These are phyloP conservation scores for Adelges cooleyi DNA, from an alignment of 1,140 invertebrate species.

Conservation along the genomic window DNA sequence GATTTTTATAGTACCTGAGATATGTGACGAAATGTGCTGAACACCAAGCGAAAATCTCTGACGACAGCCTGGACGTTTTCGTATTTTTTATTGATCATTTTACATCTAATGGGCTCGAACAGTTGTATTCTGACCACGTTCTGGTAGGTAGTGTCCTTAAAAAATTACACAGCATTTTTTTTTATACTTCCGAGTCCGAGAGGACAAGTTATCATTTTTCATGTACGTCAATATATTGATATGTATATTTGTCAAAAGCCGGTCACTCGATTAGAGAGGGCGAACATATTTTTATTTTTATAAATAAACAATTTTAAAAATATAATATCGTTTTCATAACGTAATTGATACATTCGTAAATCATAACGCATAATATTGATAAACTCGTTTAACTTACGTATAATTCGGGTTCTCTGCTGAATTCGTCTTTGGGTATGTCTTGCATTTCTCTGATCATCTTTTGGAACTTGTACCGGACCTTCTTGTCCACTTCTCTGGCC, in stretches of 20 bases:
- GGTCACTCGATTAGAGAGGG: too few relatives aligned
- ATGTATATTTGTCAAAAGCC: too few relatives aligned
- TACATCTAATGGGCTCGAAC: conserved; percentile 18
- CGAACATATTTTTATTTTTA: too few relatives aligned
- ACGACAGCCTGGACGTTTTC: conserved; percentile 23
- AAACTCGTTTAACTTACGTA: conserved; percentile 1
- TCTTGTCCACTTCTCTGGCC: conserved; percentile 20
- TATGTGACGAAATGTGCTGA: conserved; percentile 23
- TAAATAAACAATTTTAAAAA: too few relatives aligned
- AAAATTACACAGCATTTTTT: too few relatives aligned
- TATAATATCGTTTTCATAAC: too few relatives aligned
- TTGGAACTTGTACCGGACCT: conserved; percentile 23
- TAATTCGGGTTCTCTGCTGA: conserved; percentile 12
- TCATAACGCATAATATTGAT: too few relatives aligned
- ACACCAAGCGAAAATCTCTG: conserved; percentile 14
- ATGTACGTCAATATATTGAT: too few relatives aligned
- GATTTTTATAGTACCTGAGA: conserved; percentile 6
- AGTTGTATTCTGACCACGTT: conserved; percentile 8
- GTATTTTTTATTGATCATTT: conserved; percentile 25
- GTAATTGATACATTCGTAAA: too few relatives aligned
- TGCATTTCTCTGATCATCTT: conserved; percentile 26
- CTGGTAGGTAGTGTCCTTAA: conserved; percentile 21
- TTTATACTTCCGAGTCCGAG: too few relatives aligned
- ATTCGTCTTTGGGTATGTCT: conserved; percentile 20
- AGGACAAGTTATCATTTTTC: too few relatives aligned